Conservation (phyloP, 2,797 vertebrate species). For the Odontamblyopus lacepedii region DNA sequence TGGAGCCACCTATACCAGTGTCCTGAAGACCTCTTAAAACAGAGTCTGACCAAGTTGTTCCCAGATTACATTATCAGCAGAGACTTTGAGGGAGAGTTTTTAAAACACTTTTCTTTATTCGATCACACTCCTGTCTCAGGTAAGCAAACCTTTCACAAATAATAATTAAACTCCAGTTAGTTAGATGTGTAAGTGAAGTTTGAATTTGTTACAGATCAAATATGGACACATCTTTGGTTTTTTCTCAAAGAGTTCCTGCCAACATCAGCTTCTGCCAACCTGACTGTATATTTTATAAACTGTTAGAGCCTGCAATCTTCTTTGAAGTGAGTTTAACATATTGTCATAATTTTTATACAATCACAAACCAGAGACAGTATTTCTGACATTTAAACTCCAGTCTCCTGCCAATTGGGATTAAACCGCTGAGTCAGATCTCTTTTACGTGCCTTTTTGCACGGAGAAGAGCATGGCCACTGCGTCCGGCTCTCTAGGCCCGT, state of each 20-base stretch:
- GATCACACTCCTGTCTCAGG: slow-evolving; percentile 81
- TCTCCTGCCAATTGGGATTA: no score
- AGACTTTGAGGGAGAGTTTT: slow-evolving; percentile 83
- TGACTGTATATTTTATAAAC: slow-evolving; percentile 77
- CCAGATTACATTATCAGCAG: slow-evolving; percentile 85
- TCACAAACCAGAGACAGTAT: no score
- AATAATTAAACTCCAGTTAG: no score
- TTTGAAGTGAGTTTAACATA: slow-evolving; percentile 79
- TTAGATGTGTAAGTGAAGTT: not conserved
- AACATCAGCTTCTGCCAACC: slow-evolving; percentile 76
- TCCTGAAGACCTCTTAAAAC: slow-evolving; percentile 84
- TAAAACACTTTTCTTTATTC: slow-evolving; percentile 88
- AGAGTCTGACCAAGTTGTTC: slow-evolving; percentile 75
- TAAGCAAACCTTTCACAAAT: slow-evolving; percentile 43
- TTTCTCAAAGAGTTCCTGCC: slow-evolving; percentile 87
- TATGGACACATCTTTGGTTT: slow-evolving; percentile 82
- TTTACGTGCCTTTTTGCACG: no score
- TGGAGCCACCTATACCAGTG: slow-evolving; percentile 86
- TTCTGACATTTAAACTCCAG: no score
- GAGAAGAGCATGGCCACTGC: no score
- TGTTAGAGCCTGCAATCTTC: slow-evolving; percentile 82
- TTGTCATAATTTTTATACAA: no score
- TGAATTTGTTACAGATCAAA: slow-evolving; percentile 74
- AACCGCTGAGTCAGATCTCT: no score
- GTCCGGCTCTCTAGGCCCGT: no score